These are phyloP conservation scores for Cheirogaleus major DNA, from an alignment of 2,797 vertebrate genomes.

Conservation along the genomic window DNA sequence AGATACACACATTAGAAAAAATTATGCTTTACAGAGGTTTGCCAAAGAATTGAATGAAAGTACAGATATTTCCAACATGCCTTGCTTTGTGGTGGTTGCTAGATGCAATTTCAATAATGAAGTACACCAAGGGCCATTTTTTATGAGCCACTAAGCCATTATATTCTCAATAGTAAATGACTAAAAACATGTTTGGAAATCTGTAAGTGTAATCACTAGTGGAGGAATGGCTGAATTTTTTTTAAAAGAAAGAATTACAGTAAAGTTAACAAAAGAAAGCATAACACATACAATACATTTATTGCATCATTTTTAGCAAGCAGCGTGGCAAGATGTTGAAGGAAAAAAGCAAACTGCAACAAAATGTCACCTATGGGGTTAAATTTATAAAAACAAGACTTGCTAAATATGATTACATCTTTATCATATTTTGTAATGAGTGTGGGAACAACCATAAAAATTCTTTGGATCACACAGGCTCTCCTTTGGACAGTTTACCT, in stretches of 20 bases:
- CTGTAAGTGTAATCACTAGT: background rate
- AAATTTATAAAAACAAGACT: background rate
- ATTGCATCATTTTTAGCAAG: background rate
- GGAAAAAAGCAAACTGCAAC: background rate
- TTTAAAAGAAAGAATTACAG: background rate
- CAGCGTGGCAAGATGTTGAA: background rate
- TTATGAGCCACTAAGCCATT: background rate
- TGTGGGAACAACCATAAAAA: background rate
- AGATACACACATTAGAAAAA: background rate
- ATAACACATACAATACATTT: background rate
- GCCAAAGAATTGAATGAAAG: background rate
- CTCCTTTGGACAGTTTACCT: background rate
- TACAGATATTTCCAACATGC: background rate
- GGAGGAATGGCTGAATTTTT: background rate
- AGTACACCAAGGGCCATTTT: background rate
- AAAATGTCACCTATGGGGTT: background rate
- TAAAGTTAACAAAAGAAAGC: background rate
- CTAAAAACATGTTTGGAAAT: constrained; percentile 5
- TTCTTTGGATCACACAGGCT: background rate
- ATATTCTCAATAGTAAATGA: background rate
- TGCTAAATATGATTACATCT: background rate
- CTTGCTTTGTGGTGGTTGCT: background rate
- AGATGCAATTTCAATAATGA: constrained; percentile 4
- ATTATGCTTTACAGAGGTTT: background rate
- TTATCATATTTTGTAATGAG: constrained; percentile 1